Percentiles rank a stretch among this genome's conserved stretches.
Conservation (phyloP, 2,797 vertebrate genomes). For the Sebastes steindachneri region DNA sequence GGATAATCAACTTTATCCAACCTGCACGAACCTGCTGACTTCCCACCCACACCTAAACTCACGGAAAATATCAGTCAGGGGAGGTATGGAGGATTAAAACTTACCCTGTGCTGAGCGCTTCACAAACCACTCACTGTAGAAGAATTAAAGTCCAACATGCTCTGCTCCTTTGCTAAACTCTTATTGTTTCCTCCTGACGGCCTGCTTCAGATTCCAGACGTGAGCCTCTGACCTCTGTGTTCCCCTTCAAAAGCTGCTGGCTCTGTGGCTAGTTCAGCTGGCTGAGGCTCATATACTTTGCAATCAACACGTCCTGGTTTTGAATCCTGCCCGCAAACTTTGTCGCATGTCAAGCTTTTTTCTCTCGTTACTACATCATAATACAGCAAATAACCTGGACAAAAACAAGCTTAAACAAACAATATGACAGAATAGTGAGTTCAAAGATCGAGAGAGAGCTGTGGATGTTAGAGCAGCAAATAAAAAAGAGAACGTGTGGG, state of each 20-base stretch:
- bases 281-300: neutral
- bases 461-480: neutral
- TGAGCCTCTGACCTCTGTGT: slow-evolving; percentile 19
- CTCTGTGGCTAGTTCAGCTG: neutral
- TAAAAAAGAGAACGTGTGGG: neutral
- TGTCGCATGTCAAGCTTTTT: neutral
- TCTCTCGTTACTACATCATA: neutral
- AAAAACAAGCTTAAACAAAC: neutral
- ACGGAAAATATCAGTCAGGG: slow-evolving; percentile 17
- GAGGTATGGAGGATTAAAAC: slow-evolving; percentile 21
- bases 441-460: neutral
- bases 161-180: slow-evolving; percentile 11
- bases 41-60: neutral
- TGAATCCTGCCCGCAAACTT: neutral
- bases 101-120: slow-evolving; percentile 13
- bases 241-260: slow-evolving; percentile 9
- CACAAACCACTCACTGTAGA: slow-evolving; percentile 4
- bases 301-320: slow-evolving; percentile 18
- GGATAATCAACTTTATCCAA: slow-evolving; percentile 33
- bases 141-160: slow-evolving; percentile 19
- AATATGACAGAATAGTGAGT: neutral
- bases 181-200: slow-evolving; percentile 13
- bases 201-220: slow-evolving; percentile 24
- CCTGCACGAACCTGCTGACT: slow-evolving; percentile 35
- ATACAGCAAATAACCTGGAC: neutral